Evolutionary conservation across 2,888 invertebrate species (phyloP).

Genomic region (Xestia sexstrigata): DNA sequence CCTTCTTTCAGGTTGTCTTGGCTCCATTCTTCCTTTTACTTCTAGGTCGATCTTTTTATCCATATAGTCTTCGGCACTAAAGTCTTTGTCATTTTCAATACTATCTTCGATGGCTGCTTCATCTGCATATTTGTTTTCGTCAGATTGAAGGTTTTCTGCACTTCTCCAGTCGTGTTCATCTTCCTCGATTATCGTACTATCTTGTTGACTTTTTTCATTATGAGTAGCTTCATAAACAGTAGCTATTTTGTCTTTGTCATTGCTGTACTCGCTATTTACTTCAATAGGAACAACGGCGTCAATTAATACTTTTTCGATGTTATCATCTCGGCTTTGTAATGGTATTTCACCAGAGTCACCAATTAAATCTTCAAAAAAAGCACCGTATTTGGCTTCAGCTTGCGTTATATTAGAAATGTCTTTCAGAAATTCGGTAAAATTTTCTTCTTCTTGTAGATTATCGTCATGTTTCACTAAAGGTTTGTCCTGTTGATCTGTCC

Average conservation of each 20-base stretch:
- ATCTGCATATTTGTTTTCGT: slow-evolving; percentile 26
- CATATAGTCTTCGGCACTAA: slow-evolving; percentile 31
- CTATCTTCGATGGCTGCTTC: slow-evolving; percentile 32
- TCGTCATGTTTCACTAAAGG: slow-evolving; percentile 3
- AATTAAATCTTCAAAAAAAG: slow-evolving; percentile 45
- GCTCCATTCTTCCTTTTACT: slow-evolving; percentile 41
- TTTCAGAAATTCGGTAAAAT: neutral
- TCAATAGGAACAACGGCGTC: neutral
- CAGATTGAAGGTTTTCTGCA: slow-evolving; percentile 38
- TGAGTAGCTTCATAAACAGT: slow-evolving; percentile 25
- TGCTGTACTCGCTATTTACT: slow-evolving; percentile 13
- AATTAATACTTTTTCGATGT: slow-evolving; percentile 1
- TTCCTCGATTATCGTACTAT: slow-evolving; percentile 6
- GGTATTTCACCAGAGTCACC: slow-evolving; percentile 36
- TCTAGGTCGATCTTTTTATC: slow-evolving; percentile 37
- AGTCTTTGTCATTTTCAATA: slow-evolving; percentile 25
- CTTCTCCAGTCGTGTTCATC: slow-evolving; percentile 47
- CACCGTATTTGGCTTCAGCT: slow-evolving; percentile 20
- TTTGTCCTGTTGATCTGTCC: slow-evolving; percentile 11
- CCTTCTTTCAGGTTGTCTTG: slow-evolving; percentile 22
- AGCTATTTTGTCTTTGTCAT: slow-evolving; percentile 31
- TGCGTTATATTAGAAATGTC: slow-evolving; percentile 14
- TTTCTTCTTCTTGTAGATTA: neutral
- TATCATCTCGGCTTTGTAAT: slow-evolving; percentile 9
- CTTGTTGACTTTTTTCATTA: slow-evolving; percentile 18